Conservation (phyloP, 2,113 vertebrate genomes). For the Felis catus region DNA sequence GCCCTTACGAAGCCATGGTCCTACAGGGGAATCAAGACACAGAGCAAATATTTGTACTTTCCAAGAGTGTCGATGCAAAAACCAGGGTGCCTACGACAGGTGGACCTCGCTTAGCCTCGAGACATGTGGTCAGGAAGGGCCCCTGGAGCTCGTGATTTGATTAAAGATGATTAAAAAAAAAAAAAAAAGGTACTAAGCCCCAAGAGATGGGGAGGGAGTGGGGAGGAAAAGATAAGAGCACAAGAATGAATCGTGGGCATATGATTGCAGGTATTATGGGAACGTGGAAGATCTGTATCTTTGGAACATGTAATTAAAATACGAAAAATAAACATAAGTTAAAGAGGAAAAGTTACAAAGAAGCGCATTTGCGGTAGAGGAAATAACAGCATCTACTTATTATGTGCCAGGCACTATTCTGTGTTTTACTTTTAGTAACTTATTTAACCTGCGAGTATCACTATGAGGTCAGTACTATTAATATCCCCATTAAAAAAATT, state of each 20-base stretch:
- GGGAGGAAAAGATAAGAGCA: not conserved
- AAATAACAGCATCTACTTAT: not conserved
- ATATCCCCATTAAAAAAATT: not conserved
- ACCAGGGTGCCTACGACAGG: not conserved
- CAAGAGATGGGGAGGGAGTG: not conserved
- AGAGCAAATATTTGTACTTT: not conserved
- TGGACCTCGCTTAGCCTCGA: not conserved
- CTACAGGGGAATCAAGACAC: not conserved
- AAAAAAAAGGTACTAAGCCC: not conserved
- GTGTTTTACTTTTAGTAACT: not conserved
- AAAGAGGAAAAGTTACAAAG: not conserved
- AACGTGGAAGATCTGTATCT: not conserved
- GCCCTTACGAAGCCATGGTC: not conserved
- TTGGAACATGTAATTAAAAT: conserved; percentile 17
- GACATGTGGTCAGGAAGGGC: not conserved
- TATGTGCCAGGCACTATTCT: not conserved
- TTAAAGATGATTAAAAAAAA: not conserved
- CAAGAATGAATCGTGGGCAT: not conserved
- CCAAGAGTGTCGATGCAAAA: not conserved
- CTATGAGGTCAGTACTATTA: not conserved
- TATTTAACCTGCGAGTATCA: not conserved
- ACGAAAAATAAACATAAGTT: not conserved
- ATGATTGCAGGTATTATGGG: not conserved
- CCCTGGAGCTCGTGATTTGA: not conserved
- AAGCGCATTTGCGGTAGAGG: not conserved